phyloP scores from a whole-genome alignment of 2,113 vertebrate species.

The Boulengeromyrus knoepffleri region DNA sequence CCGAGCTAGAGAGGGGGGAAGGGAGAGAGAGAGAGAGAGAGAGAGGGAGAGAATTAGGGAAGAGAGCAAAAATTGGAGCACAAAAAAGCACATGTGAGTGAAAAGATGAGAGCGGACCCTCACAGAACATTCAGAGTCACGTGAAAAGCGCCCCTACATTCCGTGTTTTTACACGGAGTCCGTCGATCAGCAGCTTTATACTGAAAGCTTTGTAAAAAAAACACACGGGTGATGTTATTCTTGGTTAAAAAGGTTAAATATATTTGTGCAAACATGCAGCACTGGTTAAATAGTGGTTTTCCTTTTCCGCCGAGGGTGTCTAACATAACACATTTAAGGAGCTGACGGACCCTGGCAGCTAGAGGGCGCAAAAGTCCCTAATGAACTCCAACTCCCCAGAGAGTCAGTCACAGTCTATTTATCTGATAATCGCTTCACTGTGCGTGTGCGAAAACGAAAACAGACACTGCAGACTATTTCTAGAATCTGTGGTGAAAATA shows the following conservation, averaged over 20 bases:
- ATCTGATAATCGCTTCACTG: background rate
- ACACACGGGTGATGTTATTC: background rate
- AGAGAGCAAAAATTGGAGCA: slow-evolving; percentile 5
- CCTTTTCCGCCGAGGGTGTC: background rate
- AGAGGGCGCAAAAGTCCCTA: background rate
- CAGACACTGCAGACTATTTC: background rate
- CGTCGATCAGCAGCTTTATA: background rate
- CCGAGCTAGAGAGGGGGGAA: slow-evolving; percentile 77
- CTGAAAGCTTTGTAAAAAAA: background rate
- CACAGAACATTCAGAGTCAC: background rate
- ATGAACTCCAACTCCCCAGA: background rate
- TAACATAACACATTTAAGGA: background rate
- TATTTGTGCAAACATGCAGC: background rate
- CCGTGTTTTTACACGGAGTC: background rate
- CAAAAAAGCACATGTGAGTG: background rate
- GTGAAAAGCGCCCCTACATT: background rate
- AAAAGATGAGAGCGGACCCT: background rate
- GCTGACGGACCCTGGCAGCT: background rate
- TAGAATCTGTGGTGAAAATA: background rate
- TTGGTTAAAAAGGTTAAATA: background rate
- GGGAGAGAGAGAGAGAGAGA: slow-evolving; percentile 52
- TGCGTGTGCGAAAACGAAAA: background rate
- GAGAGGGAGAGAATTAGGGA: slow-evolving; percentile 33
- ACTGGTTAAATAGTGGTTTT: background rate
- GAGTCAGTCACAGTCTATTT: background rate